phyloP scores from a whole-genome alignment of 2,888 invertebrate species.

The Athalia circularis region DNA sequence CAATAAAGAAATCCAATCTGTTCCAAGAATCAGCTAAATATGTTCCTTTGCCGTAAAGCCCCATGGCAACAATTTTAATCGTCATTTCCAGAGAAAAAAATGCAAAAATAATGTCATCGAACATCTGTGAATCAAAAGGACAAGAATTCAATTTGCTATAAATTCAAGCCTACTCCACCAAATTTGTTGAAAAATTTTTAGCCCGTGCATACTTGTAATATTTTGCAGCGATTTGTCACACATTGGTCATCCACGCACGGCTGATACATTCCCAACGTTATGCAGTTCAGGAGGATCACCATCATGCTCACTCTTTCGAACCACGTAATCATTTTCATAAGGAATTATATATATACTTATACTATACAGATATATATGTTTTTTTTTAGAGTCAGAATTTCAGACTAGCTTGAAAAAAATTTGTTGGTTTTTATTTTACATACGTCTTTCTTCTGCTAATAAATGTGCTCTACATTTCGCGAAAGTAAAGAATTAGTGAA shows the following conservation, averaged over 20 bases:
- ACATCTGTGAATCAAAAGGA: constrained; percentile 80
- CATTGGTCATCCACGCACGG: constrained; percentile 98
- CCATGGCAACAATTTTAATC: constrained; percentile 99
- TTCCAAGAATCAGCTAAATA: constrained; percentile 99
- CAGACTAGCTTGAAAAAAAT: too few species aligned
- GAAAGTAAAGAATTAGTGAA: too few species aligned
- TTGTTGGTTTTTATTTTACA: too few species aligned
- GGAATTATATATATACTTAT: constrained; percentile 8
- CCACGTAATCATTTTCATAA: constrained; percentile 82
- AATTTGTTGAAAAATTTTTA: not conserved
- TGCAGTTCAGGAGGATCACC: constrained; percentile 98
- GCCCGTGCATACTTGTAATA: constrained; percentile 85
- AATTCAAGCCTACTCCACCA: not conserved
- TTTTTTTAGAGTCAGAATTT: too few species aligned
- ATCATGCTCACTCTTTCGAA: constrained; percentile 99
- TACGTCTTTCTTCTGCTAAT: too few species aligned
- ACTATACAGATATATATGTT: not conserved
- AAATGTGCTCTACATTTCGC: too few species aligned
- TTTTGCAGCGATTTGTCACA: constrained; percentile 90
- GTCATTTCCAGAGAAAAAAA: constrained; percentile 99
- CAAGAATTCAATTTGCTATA: not conserved
- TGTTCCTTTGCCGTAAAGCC: constrained; percentile 93
- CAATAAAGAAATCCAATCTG: constrained; percentile 98
- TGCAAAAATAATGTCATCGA: constrained; percentile 98
- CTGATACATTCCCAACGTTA: constrained; percentile 99